Percentiles rank a stretch among this genome's conserved stretches.
phyloP scores from a whole-genome alignment of 2,113 vertebrate genomes.

The Ptychochromis oligacanthus region DNA sequence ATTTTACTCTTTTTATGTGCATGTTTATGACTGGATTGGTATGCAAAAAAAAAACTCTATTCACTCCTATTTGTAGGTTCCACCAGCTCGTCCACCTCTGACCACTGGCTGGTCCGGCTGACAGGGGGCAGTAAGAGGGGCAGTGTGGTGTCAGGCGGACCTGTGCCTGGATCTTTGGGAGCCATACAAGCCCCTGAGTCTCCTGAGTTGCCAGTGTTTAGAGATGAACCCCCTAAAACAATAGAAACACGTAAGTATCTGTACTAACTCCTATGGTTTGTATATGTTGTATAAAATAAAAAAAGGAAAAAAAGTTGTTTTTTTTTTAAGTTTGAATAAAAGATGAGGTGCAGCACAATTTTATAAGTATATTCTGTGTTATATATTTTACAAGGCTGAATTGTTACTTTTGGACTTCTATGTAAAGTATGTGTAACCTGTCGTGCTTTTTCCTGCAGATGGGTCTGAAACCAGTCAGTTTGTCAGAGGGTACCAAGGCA shows the following conservation, averaged over 20 bases:
- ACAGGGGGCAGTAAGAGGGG: conserved; percentile 62
- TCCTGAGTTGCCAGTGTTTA: conserved; percentile 75
- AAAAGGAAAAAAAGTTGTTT: background rate
- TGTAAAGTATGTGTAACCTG: too few relatives aligned
- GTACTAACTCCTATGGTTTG: background rate
- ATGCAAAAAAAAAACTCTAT: background rate
- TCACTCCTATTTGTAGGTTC: conserved; percentile 76
- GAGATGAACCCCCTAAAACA: conserved; percentile 51
- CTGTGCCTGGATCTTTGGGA: conserved; percentile 28
- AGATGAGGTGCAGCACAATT: background rate
- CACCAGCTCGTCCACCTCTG: conserved; percentile 82
- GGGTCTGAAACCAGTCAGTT: conserved; percentile 75
- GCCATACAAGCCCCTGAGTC: conserved; percentile 54
- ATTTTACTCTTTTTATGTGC: background rate
- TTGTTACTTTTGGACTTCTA: too few relatives aligned
- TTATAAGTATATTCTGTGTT: too few relatives aligned
- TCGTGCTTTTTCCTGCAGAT: conserved; percentile 62
- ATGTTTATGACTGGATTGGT: background rate
- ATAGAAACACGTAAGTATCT: conserved; percentile 77
- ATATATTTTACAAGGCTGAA: too few relatives aligned
- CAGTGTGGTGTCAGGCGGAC: conserved; percentile 71
- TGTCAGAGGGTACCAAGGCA: conserved; percentile 76
- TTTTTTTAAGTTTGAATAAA: background rate
- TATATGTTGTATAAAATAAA: background rate
- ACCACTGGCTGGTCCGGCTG: conserved; percentile 89